Evolutionary conservation across 2,888 invertebrate species (phyloP), one percentile per base, ranked within the genome.

Genomic region (Tachina fera): DNA sequence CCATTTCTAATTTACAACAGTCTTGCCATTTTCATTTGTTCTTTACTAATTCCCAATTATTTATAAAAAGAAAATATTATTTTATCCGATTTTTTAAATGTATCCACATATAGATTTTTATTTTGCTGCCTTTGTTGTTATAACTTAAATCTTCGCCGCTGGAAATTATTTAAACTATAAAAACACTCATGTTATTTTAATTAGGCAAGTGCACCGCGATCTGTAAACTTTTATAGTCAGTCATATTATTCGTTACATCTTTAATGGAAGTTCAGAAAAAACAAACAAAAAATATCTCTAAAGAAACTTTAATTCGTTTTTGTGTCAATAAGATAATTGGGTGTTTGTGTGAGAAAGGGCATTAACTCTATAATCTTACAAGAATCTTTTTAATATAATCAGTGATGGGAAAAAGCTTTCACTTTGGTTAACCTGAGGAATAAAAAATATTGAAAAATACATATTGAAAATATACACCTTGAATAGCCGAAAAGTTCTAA

Each of bases 141-240:
- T 16, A 47, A 60, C 60, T 72, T 19, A 56, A 71, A 56, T 77
- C 22, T 58, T 39, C 14, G 39, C 14, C 8, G 14, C 56, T 53
- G 9, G 45, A 79, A 39, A 71, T 72, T 79, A 72, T 72, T 79
- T 72, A 79, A 71, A 56, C 31, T 22, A 47, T n/a, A 63, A 68
- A 68, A 19, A 51, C 49, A 72, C 51, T 72, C 72, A 74, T 45
- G 68, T 65, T 68, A 63, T 56, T 75, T 63, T 84, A 79, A 84
- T 84, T 79, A 79, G 79, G 75, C 65, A 79, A 79, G 70, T 75
- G 79, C 75, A 84, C 79, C 75, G 79, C 79, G 79, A 84, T 84
- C 63, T 63, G 60, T 74, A 61, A 83, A 72, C 58, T 71, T 71
- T 45, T 31, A 43, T 31, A 56, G 43, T 41, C 41, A 22, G 49